These are phyloP conservation scores for Amphiduros pacificus DNA, from an alignment of 2,888 invertebrate species.

Conservation along the genomic window DNA sequence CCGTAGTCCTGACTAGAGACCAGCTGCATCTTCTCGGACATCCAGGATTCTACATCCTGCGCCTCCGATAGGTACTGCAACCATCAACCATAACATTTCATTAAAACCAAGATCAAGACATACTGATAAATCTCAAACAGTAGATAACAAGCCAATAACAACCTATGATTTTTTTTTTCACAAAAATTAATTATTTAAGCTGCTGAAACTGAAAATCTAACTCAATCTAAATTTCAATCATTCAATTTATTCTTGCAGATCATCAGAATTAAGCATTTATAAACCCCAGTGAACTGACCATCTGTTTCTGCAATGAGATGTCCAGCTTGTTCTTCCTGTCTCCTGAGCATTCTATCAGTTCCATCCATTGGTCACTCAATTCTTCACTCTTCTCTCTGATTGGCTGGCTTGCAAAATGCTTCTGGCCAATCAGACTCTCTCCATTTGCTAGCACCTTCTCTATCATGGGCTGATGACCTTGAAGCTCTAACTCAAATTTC, in stretches of 20 bases:
- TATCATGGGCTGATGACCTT: constrained; percentile 82
- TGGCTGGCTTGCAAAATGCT: constrained; percentile 79
- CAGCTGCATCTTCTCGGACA: constrained; percentile 90
- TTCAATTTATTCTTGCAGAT: too few relatives aligned
- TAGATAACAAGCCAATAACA: too few relatives aligned
- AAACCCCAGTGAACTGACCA: too few relatives aligned
- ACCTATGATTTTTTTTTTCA: too few relatives aligned
- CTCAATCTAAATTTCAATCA: too few relatives aligned
- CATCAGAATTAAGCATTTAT: too few relatives aligned
- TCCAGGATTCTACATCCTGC: constrained; percentile 95
- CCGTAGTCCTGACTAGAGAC: constrained; percentile 89
- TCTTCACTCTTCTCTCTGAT: constrained; percentile 77
- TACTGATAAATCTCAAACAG: too few relatives aligned
- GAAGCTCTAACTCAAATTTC: constrained; percentile 87
- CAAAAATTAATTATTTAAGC: too few relatives aligned
- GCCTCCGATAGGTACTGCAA: constrained; percentile 72
- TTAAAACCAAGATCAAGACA: too few relatives aligned
- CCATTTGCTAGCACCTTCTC: constrained; percentile 83
- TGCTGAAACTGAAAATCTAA: too few relatives aligned
- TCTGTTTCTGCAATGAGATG: constrained; percentile 84
- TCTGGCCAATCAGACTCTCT: constrained; percentile 71
- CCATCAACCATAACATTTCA: too few relatives aligned
- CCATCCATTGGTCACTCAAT: constrained; percentile 73
- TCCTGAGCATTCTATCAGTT: constrained; percentile 72
- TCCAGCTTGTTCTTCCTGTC: constrained; percentile 79